A percentile compares a stretch with the other conserved stretches of the same genome.
Evolutionary conservation across 1,140 invertebrate genomes (phyloP).

Genomic region (Drosophila pachea): DNA sequence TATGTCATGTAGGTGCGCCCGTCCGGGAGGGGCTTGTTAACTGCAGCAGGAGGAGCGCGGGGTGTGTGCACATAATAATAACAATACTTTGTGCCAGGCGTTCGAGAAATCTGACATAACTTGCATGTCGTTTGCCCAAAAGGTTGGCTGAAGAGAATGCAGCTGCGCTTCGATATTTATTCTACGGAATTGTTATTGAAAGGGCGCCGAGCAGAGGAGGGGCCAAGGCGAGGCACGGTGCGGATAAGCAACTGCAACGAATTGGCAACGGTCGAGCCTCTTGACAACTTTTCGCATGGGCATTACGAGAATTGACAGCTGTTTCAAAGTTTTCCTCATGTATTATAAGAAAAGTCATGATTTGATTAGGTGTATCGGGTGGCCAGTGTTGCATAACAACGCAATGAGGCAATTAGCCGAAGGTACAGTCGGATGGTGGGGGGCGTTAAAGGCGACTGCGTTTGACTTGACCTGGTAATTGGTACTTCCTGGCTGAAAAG

Average conservation of each 20-base stretch:
- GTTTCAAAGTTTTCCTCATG: background rate
- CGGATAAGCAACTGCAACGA: background rate
- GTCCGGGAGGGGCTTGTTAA: background rate
- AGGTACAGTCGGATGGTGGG: constrained; percentile 29
- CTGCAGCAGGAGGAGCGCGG: too few relatives aligned
- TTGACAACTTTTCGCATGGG: constrained; percentile 5
- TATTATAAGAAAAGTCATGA: background rate
- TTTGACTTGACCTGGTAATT: constrained; percentile 69
- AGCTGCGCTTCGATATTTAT: constrained; percentile 61
- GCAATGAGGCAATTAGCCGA: constrained; percentile 29
- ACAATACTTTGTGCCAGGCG: constrained; percentile 67
- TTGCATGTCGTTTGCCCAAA: constrained; percentile 56
- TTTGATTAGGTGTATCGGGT: background rate
- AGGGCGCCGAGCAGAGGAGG: constrained; percentile 15
- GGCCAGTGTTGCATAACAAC: constrained; percentile 17
- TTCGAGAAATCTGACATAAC: constrained; percentile 60
- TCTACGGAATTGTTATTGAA: constrained; percentile 62
- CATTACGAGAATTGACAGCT: constrained; percentile 4
- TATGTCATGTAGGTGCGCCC: constrained; percentile 53
- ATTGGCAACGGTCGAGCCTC: background rate
- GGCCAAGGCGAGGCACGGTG: constrained; percentile 17
- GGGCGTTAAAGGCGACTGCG: constrained; percentile 30
- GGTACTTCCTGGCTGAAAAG: constrained; percentile 58
- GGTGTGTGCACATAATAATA: constrained; percentile 12
- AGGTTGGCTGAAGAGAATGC: background rate